phyloP scores from a whole-genome alignment of 2,797 vertebrate species.

The Pteronotus mesoamericanus region DNA sequence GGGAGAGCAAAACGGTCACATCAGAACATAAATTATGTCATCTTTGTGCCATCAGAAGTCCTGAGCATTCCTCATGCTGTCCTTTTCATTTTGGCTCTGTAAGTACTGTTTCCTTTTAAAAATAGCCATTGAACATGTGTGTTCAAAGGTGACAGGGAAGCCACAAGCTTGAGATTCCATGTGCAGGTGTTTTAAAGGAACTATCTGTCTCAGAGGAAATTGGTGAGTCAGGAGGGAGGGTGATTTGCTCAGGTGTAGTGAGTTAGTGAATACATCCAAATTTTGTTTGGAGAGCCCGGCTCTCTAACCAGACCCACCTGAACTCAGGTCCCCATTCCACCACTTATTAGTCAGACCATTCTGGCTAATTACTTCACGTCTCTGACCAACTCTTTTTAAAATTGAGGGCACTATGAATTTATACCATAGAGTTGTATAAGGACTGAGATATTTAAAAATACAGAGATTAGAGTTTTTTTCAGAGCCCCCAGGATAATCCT shows the following conservation, averaged over 20 bases:
- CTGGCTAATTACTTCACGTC: neutral
- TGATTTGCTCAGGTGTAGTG: too few species aligned
- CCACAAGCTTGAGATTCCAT: neutral
- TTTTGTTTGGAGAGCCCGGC: neutral
- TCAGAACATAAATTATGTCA: slow-evolving; percentile 29
- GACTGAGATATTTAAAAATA: neutral
- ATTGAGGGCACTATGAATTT: too few species aligned
- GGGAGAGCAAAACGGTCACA: neutral
- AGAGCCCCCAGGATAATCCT: neutral
- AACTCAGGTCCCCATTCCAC: neutral
- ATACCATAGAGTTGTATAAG: neutral
- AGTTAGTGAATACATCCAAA: neutral
- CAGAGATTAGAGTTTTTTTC: neutral
- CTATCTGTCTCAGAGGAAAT: neutral
- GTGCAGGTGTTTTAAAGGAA: neutral
- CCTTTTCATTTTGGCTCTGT: neutral
- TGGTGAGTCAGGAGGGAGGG: neutral
- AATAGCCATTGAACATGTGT: neutral
- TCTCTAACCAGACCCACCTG: neutral
- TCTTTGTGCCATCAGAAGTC: neutral
- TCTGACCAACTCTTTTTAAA: neutral
- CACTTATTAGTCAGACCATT: neutral
- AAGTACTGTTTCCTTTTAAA: slow-evolving; percentile 32
- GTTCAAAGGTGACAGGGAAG: neutral
- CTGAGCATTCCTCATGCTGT: neutral